A percentile compares a stretch with the other conserved stretches of the same genome.
phyloP scores from a whole-genome alignment of 2,888 invertebrate genomes.

The Watsonalla binaria region DNA sequence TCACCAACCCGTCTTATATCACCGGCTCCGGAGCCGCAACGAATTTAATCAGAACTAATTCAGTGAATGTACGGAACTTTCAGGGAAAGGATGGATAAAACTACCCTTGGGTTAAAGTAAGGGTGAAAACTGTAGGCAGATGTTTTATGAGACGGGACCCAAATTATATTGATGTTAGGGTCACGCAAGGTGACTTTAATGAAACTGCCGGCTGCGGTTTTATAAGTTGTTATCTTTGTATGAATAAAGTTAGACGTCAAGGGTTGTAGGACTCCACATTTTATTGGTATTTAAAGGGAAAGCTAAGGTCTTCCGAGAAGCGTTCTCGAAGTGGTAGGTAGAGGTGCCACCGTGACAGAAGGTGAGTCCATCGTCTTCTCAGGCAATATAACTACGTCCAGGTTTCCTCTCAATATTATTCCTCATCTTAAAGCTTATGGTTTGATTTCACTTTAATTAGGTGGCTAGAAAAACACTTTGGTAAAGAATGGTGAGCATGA shows the following conservation, averaged over 20 bases:
- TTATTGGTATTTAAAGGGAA: too few relatives aligned
- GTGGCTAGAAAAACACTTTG: too few relatives aligned
- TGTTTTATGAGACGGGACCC: neutral
- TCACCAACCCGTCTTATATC: neutral
- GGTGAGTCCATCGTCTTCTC: too few relatives aligned
- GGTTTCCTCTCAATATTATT: too few relatives aligned
- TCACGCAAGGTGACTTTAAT: neutral
- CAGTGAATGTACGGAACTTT: conserved; percentile 18
- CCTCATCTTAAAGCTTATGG: too few relatives aligned
- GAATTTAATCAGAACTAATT: conserved; percentile 34
- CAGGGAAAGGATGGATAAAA: neutral
- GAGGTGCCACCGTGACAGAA: too few relatives aligned
- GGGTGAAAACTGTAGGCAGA: neutral
- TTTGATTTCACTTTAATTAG: too few relatives aligned
- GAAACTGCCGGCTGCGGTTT: neutral
- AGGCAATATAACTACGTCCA: too few relatives aligned
- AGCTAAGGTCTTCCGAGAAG: too few relatives aligned
- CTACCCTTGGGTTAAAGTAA: neutral
- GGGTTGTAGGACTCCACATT: too few relatives aligned
- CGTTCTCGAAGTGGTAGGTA: too few relatives aligned
- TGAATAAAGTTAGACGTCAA: neutral
- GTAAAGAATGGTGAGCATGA: too few relatives aligned
- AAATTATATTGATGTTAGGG: neutral
- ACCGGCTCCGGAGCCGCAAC: conserved; percentile 1
- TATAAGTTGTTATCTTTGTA: neutral